Conservation (phyloP, 1,140 invertebrate species). For the Camponotus floridanus region DNA sequence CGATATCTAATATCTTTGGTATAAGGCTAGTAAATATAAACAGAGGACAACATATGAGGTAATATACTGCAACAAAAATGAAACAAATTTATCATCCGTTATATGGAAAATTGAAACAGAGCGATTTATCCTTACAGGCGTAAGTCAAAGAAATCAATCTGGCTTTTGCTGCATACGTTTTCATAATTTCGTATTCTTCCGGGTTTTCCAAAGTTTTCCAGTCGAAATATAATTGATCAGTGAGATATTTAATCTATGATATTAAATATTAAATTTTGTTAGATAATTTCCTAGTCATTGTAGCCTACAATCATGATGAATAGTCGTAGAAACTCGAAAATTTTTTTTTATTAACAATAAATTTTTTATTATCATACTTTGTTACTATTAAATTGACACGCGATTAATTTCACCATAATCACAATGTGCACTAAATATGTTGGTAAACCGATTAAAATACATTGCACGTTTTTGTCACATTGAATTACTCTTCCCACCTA, state of each 20-base stretch:
- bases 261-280: neutral
- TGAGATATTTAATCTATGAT: too few relatives aligned
- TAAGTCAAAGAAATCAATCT: neutral
- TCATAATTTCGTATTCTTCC: conserved; percentile 21
- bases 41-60: too few relatives aligned
- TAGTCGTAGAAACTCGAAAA: neutral
- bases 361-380: neutral
- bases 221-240: too few relatives aligned
- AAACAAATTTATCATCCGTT: neutral
- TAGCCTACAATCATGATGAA: neutral
- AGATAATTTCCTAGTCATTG: too few relatives aligned
- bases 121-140: neutral
- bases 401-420: neutral
- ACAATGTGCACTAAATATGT: neutral
- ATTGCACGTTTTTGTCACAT: neutral
- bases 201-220: neutral
- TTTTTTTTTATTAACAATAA: neutral
- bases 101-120: neutral
- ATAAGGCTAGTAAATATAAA: too few relatives aligned
- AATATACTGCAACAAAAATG: neutral
- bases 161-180: neutral
- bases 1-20: too few relatives aligned
- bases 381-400: neutral
- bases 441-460: neutral
- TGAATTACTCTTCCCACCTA: neutral